A percentile compares a stretch with the other conserved stretches of the same genome.
Evolutionary conservation across 2,888 invertebrate species (phyloP).

Genomic region (Limnephilus lunatus): DNA sequence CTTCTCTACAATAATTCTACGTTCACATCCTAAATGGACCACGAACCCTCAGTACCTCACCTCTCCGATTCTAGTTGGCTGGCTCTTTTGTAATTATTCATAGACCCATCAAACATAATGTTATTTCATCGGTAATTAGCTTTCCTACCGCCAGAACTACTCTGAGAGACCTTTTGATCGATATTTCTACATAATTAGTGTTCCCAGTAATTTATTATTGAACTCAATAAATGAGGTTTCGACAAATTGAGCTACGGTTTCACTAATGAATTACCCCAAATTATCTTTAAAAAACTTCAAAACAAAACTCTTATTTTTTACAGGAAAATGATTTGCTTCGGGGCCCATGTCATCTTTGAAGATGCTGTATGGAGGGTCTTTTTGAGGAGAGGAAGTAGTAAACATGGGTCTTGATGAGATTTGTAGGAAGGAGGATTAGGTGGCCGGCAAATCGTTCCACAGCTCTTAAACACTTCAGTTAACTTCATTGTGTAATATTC

Average conservation of each 20-base stretch:
- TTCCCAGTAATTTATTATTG: background rate
- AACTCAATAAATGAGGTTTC: background rate
- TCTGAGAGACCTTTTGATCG: background rate
- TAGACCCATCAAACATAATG: background rate
- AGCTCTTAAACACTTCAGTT: too few species aligned
- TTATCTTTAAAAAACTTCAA: too few species aligned
- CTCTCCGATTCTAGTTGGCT: background rate
- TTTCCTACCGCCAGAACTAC: background rate
- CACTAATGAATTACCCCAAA: background rate
- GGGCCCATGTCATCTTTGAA: too few species aligned
- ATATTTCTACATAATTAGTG: background rate
- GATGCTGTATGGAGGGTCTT: too few species aligned
- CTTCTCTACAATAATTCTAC: background rate
- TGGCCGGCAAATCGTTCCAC: too few species aligned
- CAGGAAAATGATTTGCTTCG: too few species aligned
- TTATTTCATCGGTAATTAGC: background rate
- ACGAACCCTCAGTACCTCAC: background rate
- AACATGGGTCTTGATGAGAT: too few species aligned
- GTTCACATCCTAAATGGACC: background rate
- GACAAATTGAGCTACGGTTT: background rate
- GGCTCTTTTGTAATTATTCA: background rate
- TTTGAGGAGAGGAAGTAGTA: too few species aligned
- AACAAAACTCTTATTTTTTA: too few species aligned
- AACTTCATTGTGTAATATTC: background rate
- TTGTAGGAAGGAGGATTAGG: too few species aligned